Evolutionary conservation across 64 coral and sea anemone genomes (phyloP).

Genomic region (Actinia equina): DNA sequence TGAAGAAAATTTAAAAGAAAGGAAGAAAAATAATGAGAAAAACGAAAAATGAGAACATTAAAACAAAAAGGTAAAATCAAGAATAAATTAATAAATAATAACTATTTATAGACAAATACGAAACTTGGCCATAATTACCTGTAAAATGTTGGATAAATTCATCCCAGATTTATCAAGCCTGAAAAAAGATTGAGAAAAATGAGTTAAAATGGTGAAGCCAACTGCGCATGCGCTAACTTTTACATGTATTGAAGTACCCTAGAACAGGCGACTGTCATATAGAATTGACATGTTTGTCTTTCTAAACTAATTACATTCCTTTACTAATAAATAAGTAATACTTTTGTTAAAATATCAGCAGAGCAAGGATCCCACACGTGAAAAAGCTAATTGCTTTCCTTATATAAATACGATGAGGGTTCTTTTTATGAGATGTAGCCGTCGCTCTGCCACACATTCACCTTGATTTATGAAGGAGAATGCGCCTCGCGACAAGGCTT

Average conservation of each 20-base stretch:
- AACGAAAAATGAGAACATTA: too few relatives aligned
- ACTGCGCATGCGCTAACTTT: slow-evolving; percentile 65
- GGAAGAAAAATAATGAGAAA: too few relatives aligned
- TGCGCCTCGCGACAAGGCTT: slow-evolving; percentile 63
- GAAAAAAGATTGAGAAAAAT: background rate
- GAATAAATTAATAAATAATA: slow-evolving; percentile 14
- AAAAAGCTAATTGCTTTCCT: background rate
- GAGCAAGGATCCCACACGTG: background rate
- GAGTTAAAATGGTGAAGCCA: background rate
- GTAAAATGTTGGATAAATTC: slow-evolving; percentile 90
- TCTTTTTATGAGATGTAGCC: background rate
- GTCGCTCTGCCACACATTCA: slow-evolving; percentile 70
- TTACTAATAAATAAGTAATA: background rate
- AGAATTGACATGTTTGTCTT: background rate
- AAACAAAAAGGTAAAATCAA: too few relatives aligned
- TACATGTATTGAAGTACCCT: background rate
- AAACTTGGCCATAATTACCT: slow-evolving; percentile 38
- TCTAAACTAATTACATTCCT: background rate
- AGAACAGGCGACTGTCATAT: background rate
- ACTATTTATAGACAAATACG: background rate
- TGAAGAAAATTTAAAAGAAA: too few relatives aligned
- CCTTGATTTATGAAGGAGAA: slow-evolving; percentile 25
- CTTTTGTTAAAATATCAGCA: background rate
- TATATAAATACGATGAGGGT: background rate
- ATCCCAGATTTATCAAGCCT: slow-evolving; percentile 85